Evolutionary conservation across 53 echinoderm and acorn worm genomes (phyloP).

Genomic region (Patiria pectinifera): DNA sequence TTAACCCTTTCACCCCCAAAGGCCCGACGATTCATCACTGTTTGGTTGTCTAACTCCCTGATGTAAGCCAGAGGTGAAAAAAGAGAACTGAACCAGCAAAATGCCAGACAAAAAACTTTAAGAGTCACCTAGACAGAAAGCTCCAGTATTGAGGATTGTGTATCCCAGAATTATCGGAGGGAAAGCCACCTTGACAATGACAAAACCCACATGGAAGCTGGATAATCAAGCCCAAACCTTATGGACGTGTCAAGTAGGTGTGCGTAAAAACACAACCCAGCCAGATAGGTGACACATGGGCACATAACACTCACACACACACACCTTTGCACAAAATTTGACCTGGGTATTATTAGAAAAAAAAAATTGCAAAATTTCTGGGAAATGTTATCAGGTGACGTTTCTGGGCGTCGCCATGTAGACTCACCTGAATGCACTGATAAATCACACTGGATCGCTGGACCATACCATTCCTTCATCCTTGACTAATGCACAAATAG

Average conservation of each 20-base stretch:
- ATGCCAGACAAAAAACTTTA: background rate
- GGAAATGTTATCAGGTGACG: background rate
- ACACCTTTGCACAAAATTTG: background rate
- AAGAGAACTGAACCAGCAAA: background rate
- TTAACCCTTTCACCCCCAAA: conserved; percentile 1
- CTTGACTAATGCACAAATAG: background rate
- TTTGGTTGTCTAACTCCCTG: conserved; percentile 9
- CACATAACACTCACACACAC: background rate
- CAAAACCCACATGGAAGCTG: background rate
- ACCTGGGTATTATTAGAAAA: background rate
- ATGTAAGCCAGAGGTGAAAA: conserved; percentile 13
- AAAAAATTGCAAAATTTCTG: background rate
- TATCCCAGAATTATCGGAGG: background rate
- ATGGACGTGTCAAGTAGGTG: background rate
- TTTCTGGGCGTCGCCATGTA: background rate
- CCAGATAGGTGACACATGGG: background rate
- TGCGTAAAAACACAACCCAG: background rate
- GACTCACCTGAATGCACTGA: background rate
- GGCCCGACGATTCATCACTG: conserved; percentile 44
- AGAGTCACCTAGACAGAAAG: background rate
- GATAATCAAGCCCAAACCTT: background rate
- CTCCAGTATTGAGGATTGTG: background rate
- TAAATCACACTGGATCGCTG: background rate
- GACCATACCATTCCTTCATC: background rate
- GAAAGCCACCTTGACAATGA: conserved; percentile 4